Percentiles rank a stretch among this genome's conserved stretches.
These are phyloP conservation scores for Papilio demoleus DNA, from an alignment of 2,888 invertebrate species.

Conservation along the genomic window DNA sequence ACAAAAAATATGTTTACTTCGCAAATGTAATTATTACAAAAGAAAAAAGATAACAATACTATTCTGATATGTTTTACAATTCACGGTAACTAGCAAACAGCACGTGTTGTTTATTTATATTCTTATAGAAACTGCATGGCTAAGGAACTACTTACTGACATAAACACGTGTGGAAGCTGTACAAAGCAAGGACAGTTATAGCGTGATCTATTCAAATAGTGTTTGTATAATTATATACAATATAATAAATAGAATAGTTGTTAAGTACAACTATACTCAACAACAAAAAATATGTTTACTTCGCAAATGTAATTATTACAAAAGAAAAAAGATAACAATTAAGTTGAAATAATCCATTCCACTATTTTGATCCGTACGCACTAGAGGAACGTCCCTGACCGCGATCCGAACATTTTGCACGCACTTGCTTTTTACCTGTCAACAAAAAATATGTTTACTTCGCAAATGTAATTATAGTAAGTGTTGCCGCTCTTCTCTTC, in stretches of 20 bases:
- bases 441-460: slow-evolving; percentile 26
- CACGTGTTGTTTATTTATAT: too few species aligned
- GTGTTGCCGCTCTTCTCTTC: slow-evolving; percentile 18
- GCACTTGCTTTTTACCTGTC: slow-evolving; percentile 20
- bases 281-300: too few species aligned
- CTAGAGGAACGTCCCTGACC: slow-evolving; percentile 6
- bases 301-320: too few species aligned
- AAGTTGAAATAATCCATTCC: slow-evolving; percentile 37
- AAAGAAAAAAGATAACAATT: background rate
- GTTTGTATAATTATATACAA: slow-evolving; percentile 38
- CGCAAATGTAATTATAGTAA: slow-evolving; percentile 15
- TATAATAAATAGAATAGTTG: background rate
- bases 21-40: too few species aligned
- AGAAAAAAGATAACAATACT: slow-evolving; percentile 33
- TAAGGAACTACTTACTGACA: background rate
- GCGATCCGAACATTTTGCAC: slow-evolving; percentile 16
- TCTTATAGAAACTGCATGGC: too few species aligned
- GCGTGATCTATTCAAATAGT: background rate
- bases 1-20: too few species aligned
- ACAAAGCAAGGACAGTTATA: background rate
- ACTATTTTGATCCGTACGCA: slow-evolving; percentile 47
- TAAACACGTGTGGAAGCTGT: background rate
- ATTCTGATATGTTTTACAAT: slow-evolving; percentile 43
- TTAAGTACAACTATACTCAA: too few species aligned
- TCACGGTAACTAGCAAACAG: background rate